These are phyloP conservation scores for Branchinecta lynchi DNA, from an alignment of 1,140 invertebrate species.

Conservation along the genomic window DNA sequence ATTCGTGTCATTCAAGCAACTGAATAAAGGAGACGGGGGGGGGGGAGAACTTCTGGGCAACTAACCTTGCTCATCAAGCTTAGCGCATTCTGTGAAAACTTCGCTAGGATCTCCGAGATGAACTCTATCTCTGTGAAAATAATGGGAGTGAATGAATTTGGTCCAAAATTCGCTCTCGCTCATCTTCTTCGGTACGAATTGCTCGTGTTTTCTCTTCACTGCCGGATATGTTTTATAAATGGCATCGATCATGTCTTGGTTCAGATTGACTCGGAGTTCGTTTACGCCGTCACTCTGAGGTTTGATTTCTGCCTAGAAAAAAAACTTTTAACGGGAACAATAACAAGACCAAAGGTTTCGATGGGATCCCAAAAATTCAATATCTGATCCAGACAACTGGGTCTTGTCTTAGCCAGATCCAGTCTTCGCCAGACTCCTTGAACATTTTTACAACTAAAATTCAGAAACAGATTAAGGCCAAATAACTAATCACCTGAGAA, in stretches of 20 bases:
- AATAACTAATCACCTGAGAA: no score
- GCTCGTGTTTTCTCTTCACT: constrained; percentile 88
- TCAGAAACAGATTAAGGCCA: no score
- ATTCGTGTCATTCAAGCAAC: no score
- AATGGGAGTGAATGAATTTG: constrained; percentile 98
- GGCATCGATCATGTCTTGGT: constrained; percentile 87
- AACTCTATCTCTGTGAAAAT: constrained; percentile 93
- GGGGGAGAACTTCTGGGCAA: neutral
- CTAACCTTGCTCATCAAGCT: constrained; percentile 69
- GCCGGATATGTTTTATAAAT: constrained; percentile 99
- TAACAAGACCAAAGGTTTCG: no score
- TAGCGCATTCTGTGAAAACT: constrained; percentile 90
- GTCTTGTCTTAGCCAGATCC: no score
- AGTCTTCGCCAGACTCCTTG: no score
- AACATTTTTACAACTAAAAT: no score
- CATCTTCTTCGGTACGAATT: constrained; percentile 90
- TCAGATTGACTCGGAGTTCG: constrained; percentile 92
- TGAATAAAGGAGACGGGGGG: neutral
- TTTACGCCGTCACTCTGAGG: constrained; percentile 94
- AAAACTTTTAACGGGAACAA: constrained; percentile 16
- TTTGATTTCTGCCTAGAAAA: constrained; percentile 66
- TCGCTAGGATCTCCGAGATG: constrained; percentile 65
- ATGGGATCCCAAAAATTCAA: no score
- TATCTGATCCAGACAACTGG: no score
- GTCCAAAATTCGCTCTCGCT: constrained; percentile 97